Base-by-base conservation (phyloP, 2,888 invertebrate species). In the Orthosia gracilis region DNA sequence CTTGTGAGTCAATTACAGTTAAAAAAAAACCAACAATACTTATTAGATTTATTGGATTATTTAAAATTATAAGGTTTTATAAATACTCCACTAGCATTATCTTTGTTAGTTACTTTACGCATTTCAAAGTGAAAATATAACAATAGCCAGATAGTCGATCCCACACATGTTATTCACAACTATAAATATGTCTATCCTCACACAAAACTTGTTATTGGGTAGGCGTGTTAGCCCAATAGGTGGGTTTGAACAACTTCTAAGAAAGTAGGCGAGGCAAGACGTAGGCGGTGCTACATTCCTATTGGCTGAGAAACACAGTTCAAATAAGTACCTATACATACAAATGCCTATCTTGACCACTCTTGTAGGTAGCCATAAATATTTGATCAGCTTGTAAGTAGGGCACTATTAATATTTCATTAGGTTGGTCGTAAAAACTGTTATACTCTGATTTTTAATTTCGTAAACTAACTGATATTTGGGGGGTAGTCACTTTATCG, bases 181-280 rank as follows among this genome's bases (percentile, higher is more conserved):
- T 12, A n/a, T 31, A 23, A 74, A 57, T 50, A 45, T n/a, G 26
- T 47, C 12, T 13, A 18, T 66, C 18, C 87, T 87, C 86, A 88
- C 87, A 71, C 68, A 50, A 71, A 66, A 69, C 59, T 67, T 78
- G 68, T 52, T 70, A 73, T 76, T 80, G 61, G 79, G 83, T 89
- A 87, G 91, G 92, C 87, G 91, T 93, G 82, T 78, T 77, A 18
- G 57, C 59, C 58, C 80, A 65, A 73, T 85, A 81, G 86, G 85
- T 80, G 83, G 61, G 80, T 69, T 15, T 72, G 64, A 18, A 52
- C 84, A 94, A 92, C 91, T 93, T 90, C 89, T 94, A 96, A 96
- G 95, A 95, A 92, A 93, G 90, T 83, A 89, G 95, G 95, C 88
- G 94, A 89, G 89, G 86, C 81, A 91, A 94, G 94, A 93, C 91